Percentiles rank a stretch among this genome's conserved stretches.
Evolutionary conservation across 1,140 invertebrate species (phyloP).

Genomic region (Bombus sibiricus): DNA sequence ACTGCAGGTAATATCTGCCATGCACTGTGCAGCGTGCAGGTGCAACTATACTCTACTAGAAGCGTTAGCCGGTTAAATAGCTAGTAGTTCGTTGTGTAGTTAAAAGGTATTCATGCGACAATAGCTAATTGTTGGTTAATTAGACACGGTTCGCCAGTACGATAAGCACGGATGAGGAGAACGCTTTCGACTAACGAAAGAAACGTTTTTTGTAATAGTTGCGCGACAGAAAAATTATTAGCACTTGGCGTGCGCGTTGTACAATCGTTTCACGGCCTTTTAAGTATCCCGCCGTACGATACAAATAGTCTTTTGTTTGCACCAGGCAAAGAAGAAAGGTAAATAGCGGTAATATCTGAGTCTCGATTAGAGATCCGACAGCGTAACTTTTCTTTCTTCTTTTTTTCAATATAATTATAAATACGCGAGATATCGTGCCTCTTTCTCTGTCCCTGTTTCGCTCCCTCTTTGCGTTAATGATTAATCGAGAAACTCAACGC

Average conservation of each 20-base stretch:
- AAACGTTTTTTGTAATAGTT: background rate
- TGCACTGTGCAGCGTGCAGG: background rate
- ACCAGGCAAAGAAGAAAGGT: slow-evolving; percentile 53
- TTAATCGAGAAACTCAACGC: slow-evolving; percentile 34
- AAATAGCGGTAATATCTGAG: slow-evolving; percentile 44
- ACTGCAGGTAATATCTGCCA: background rate
- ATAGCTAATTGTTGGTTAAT: slow-evolving; percentile 11
- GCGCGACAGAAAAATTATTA: slow-evolving; percentile 33
- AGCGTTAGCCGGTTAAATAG: slow-evolving; percentile 9
- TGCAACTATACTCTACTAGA: background rate
- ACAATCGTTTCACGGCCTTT: slow-evolving; percentile 15
- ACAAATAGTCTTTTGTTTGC: slow-evolving; percentile 59
- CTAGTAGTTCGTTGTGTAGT: background rate
- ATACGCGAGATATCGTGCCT: slow-evolving; percentile 17
- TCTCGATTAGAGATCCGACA: slow-evolving; percentile 42
- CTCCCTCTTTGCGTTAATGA: slow-evolving; percentile 14
- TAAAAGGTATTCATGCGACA: background rate
- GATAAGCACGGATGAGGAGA: background rate
- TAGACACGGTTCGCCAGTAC: background rate
- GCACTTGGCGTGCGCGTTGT: background rate
- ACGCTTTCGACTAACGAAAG: background rate
- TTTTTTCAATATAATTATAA: slow-evolving; percentile 47
- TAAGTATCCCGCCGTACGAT: slow-evolving; percentile 26
- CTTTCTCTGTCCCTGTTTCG: background rate
- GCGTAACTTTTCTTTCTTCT: background rate